phyloP scores from a whole-genome alignment of 1,140 invertebrate species.

The Vanessa tameamea region DNA sequence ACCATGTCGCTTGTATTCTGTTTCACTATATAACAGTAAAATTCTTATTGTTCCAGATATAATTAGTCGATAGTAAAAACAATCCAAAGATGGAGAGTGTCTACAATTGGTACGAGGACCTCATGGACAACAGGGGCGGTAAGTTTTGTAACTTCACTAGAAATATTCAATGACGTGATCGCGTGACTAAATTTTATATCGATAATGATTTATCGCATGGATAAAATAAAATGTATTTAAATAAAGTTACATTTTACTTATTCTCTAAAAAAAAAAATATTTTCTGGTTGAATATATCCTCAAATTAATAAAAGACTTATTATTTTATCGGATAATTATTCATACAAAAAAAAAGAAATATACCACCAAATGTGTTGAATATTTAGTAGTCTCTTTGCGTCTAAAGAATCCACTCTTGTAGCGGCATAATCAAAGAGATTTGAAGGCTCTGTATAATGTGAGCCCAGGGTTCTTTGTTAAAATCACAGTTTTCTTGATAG shows the following conservation, averaged over 20 bases:
- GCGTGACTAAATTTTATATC: neutral
- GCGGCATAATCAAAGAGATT: conserved; percentile 2
- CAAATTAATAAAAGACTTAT: too few relatives aligned
- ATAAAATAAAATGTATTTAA: neutral
- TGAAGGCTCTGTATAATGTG: too few relatives aligned
- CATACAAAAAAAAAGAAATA: too few relatives aligned
- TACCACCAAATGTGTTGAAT: neutral
- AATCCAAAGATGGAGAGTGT: conserved; percentile 82
- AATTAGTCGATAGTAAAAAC: conserved; percentile 64
- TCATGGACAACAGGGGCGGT: conserved; percentile 91
- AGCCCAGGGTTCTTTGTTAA: too few relatives aligned
- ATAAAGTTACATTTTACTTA: neutral
- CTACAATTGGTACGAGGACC: conserved; percentile 87
- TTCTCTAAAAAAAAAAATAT: too few relatives aligned
- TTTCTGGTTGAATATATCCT: too few relatives aligned
- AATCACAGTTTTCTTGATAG: too few relatives aligned
- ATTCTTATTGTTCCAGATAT: conserved; percentile 81
- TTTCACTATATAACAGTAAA: conserved; percentile 19
- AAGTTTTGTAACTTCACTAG: conserved; percentile 66
- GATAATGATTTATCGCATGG: neutral
- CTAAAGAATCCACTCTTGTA: neutral
- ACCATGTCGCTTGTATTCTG: conserved; percentile 21
- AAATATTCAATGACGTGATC: neutral
- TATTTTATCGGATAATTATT: too few relatives aligned
- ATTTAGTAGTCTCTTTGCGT: neutral